phyloP scores from a whole-genome alignment of 1,140 invertebrate genomes.

The Drosophila kanapiae region DNA sequence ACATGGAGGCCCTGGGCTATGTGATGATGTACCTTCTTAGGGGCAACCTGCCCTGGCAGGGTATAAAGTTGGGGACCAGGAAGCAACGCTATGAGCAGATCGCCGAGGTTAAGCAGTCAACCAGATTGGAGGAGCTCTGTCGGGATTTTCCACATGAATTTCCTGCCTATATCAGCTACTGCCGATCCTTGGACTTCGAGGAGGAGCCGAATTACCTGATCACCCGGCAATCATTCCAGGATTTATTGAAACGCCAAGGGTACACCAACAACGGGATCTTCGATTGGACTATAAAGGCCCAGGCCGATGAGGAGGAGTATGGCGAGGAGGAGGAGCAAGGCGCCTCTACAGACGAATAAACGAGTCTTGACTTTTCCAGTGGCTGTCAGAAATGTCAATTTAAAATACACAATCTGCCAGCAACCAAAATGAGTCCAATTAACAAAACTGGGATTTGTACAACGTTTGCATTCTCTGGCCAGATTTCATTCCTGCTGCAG shows the following conservation, averaged over 20 bases:
- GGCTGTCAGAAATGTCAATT: conserved; percentile 71
- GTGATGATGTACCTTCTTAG: conserved; percentile 98
- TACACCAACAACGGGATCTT: conserved; percentile 99
- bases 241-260: conserved; percentile 98
- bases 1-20: conserved; percentile 98
- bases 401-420: conserved; percentile 70
- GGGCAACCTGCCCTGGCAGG: conserved; percentile 96
- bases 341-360: conserved; percentile 4
- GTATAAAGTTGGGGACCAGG: conserved; percentile 91
- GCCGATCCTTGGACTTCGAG: conserved; percentile 96
- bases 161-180: conserved; percentile 98
- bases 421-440: conserved; percentile 82
- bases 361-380: conserved; percentile 26
- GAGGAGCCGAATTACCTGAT: conserved; percentile 98
- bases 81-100: conserved; percentile 98
- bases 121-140: conserved; percentile 95
- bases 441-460: conserved; percentile 78
- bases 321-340: conserved; percentile 87
- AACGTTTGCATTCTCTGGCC: conserved; percentile 63
- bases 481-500: conserved; percentile 27
- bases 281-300: conserved; percentile 93
- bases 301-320: neutral
- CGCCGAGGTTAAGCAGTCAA: conserved; percentile 98
- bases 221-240: conserved; percentile 94
- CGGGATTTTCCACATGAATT: conserved; percentile 98